phyloP scores from a whole-genome alignment of 2,888 invertebrate species.

The Neoaliturus tenellus region DNA sequence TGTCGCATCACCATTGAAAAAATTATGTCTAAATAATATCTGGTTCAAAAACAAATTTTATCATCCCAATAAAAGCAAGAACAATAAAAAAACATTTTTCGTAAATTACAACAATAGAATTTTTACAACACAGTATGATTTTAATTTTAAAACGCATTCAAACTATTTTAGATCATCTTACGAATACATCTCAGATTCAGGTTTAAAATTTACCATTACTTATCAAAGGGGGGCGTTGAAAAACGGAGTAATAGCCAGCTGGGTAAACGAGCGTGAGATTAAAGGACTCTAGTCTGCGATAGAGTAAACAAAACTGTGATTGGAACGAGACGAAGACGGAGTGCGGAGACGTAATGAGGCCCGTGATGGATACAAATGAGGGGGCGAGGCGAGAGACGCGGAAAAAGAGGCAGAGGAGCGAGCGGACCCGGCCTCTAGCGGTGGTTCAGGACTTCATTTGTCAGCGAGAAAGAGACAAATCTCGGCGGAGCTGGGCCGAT shows the following conservation, averaged over 20 bases:
- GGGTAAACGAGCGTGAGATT: conserved; percentile 37
- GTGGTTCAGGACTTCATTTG: conserved; percentile 21
- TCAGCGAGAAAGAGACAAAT: conserved; percentile 27
- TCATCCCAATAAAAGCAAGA: too few relatives aligned
- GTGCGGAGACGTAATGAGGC: conserved; percentile 27
- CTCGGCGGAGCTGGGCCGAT: conserved; percentile 3
- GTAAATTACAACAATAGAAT: too few relatives aligned
- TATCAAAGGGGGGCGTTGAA: neutral
- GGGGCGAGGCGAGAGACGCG: conserved; percentile 17
- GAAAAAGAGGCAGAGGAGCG: conserved; percentile 53
- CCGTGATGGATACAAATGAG: conserved; percentile 55
- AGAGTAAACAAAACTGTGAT: conserved; percentile 51
- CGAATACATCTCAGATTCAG: neutral
- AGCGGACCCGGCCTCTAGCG: neutral
- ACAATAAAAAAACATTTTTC: too few relatives aligned
- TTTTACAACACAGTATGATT: too few relatives aligned
- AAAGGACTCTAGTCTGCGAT: conserved; percentile 5
- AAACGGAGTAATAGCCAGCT: conserved; percentile 4
- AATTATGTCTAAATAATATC: too few relatives aligned
- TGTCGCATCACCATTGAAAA: too few relatives aligned
- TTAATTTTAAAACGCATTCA: too few relatives aligned
- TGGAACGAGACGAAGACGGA: conserved; percentile 48
- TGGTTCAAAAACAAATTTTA: too few relatives aligned
- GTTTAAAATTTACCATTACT: neutral
- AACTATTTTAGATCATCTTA: too few relatives aligned